These are phyloP conservation scores for Sylvicola cinctus DNA, from an alignment of 2,888 invertebrate genomes.

Conservation along the genomic window DNA sequence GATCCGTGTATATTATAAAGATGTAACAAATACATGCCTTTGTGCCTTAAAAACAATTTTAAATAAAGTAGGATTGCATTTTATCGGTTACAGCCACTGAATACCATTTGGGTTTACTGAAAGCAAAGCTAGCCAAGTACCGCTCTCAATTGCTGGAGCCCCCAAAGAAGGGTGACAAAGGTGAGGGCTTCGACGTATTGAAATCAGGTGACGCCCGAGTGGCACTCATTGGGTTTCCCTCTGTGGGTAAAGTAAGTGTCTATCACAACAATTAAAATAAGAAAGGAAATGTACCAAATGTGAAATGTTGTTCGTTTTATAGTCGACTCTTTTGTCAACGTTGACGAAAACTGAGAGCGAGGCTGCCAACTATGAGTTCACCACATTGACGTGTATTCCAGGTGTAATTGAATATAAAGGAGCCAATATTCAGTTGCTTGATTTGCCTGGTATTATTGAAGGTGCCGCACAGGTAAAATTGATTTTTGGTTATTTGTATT, in stretches of 20 bases:
- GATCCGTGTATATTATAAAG: too few species aligned
- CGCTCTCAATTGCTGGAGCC: conserved; percentile 89
- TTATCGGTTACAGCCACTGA: conserved; percentile 63
- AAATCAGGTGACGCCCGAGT: conserved; percentile 98
- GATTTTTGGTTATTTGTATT: too few species aligned
- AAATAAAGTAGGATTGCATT: too few species aligned
- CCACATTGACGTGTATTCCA: conserved; percentile 96
- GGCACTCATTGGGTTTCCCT: conserved; percentile 95
- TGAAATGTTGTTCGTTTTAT: not conserved
- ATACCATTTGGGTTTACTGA: conserved; percentile 92
- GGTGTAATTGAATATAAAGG: conserved; percentile 98
- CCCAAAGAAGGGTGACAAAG: conserved; percentile 82
- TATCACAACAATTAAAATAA: not conserved
- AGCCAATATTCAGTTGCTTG: conserved; percentile 93
- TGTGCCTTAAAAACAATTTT: too few species aligned
- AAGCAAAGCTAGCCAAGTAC: conserved; percentile 92
- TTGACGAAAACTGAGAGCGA: conserved; percentile 93
- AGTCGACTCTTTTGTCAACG: conserved; percentile 85
- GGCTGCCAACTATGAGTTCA: conserved; percentile 95
- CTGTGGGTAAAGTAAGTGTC: conserved; percentile 69
- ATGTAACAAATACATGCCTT: too few species aligned
- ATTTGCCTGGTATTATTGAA: conserved; percentile 98
- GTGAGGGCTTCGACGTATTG: conserved; percentile 96
- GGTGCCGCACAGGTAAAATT: conserved; percentile 74
- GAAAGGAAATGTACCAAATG: not conserved